These are phyloP conservation scores for Anticlea derivata DNA, from an alignment of 2,888 invertebrate genomes.

Conservation along the genomic window DNA sequence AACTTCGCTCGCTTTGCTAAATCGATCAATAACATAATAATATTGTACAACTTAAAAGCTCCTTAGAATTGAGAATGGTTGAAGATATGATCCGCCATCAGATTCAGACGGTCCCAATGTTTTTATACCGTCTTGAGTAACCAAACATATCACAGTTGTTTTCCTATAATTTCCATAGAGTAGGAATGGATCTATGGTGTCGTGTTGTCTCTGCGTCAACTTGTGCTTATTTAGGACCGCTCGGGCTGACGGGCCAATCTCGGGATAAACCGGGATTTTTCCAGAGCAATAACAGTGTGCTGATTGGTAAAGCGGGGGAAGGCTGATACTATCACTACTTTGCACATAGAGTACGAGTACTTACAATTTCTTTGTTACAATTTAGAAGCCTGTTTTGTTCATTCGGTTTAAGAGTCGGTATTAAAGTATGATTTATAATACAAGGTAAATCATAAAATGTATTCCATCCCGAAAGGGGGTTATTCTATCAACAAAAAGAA, in stretches of 20 bases:
- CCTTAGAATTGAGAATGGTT: too few species aligned
- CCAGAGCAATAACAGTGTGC: slow-evolving; percentile 23
- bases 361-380: too few species aligned
- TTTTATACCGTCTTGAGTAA: not conserved
- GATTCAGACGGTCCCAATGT: not conserved
- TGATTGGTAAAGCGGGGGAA: slow-evolving; percentile 2
- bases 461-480: too few species aligned
- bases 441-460: too few species aligned
- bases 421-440: too few species aligned
- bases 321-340: slow-evolving; percentile 5
- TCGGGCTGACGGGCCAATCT: slow-evolving; percentile 46
- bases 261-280: slow-evolving; percentile 38
- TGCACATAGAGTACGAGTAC: not conserved
- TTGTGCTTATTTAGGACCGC: slow-evolving; percentile 54
- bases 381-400: too few species aligned
- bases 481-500: too few species aligned
- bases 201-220: slow-evolving; percentile 38
- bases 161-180: slow-evolving; percentile 43
- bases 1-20: too few species aligned
- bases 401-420: too few species aligned
- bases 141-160: slow-evolving; percentile 27
- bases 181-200: slow-evolving; percentile 23
- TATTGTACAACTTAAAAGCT: too few species aligned
- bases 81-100: too few species aligned
- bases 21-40: too few species aligned